A percentile compares a stretch with the other conserved stretches of the same genome.
Conservation (phyloP, 2,797 vertebrate species). For the Fistularia tabacaria region DNA sequence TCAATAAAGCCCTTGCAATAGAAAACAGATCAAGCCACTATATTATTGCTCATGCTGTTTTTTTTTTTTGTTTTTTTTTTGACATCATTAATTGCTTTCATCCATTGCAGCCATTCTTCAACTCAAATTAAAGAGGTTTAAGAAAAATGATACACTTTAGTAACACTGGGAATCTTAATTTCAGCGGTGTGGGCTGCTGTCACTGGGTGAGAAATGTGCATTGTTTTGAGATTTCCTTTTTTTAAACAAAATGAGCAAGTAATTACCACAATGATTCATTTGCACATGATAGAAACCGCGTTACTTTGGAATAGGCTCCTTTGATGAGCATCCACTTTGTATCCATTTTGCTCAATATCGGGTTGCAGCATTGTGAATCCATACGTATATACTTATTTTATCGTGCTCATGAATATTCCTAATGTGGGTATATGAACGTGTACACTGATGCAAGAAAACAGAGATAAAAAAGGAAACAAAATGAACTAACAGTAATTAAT, state of each 20-base stretch:
- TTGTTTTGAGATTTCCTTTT: constrained; percentile 2
- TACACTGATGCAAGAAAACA: no score
- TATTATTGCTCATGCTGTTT: constrained; percentile 53
- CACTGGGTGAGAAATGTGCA: no score
- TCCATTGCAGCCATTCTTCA: constrained; percentile 52
- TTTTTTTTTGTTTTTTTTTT: constrained; percentile 13
- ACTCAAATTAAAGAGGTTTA: constrained; percentile 40
- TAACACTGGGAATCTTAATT: no score
- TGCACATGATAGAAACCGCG: not conserved
- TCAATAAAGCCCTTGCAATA: constrained; percentile 48
- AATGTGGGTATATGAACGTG: no score
- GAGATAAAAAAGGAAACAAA: no score
- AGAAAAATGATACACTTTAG: constrained; percentile 29
- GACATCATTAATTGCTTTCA: constrained; percentile 60
- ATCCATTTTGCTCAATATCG: no score
- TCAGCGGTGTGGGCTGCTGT: no score
- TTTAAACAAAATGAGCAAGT: not conserved
- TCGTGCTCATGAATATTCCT: no score
- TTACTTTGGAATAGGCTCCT: not conserved
- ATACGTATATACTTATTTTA: no score
- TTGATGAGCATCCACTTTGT: no score
- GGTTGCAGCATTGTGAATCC: no score
- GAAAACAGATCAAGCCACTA: constrained; percentile 59
- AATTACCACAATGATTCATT: not conserved
- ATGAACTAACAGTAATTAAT: no score